Evolutionary conservation across 1,140 invertebrate genomes (phyloP), one percentile per base, ranked within the genome.

Genomic region (Drosophila rufa): DNA sequence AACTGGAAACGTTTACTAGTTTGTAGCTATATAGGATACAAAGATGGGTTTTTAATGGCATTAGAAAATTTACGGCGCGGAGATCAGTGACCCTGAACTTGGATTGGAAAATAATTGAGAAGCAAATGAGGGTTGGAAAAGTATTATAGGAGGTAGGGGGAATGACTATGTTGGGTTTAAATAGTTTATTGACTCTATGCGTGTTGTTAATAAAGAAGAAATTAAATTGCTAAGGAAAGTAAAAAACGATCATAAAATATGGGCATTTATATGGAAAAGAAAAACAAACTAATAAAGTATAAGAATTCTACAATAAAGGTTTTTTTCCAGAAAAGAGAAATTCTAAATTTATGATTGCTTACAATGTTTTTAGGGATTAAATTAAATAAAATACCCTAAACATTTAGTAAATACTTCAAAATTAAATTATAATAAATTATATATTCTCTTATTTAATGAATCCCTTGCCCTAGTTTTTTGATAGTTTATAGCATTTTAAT

Each of bases 41-140:
- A 36, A 73, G 43, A 73, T 73, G 70, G 55, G 14, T 73, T 73
- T 73, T 73, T 73, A 73, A 73, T 73, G 46, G 46, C 67, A 60
- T 60, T 60, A 22, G 66, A 50, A 27, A 46, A 36, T n/a, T 25
- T 27, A 36, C 7, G 43, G 14, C 14, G 12, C 4, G 11, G n/a
- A 22, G 67, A 73, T 71, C 69, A 73, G 43, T 73, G 69, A 73
- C 69, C 69, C 67, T 73, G 36, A 73, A 71, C 48, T 17, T 70
- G 33, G 11, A 30, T 40, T 30, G 14, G 1, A 33, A 43, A 43
- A 45, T 43, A 53, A 53, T 40, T 36, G 38, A 19, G 19, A 4
- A 2, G 19, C 22, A 9, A 38, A 17, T 65, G 30, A n/a, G 64
- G 22, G 22, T 57, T 42, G 36, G 22, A 59, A 33, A 33, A 42